Base-by-base conservation (phyloP, 2,888 invertebrate species). In the Chaitophorus viminalis region DNA sequence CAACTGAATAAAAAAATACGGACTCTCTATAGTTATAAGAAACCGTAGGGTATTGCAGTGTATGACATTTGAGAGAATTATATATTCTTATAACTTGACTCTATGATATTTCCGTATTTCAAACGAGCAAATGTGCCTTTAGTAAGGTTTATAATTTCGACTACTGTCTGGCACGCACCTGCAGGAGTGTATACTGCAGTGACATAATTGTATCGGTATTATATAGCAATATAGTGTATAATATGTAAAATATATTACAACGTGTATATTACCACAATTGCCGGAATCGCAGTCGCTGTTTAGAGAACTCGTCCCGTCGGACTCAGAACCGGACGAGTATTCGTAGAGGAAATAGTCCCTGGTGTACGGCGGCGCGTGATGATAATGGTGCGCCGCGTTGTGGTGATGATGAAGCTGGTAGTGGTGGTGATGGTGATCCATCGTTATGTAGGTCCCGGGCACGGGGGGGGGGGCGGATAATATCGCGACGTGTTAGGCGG, bases 271-370 rank as follows among this genome's bases (percentile, higher is more conserved):
- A 87, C 87, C 87, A 11, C 87, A 87, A 65, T 87, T 81, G 17
- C 87, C 36, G 60, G 87, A 87, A 60, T 87, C 87, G 33, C 79
- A 87, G 65, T 87, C 87, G n/a, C 87, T 87, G 36, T 87, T 87
- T 39, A 81, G 31, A 60, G 87, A 87, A 31, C 87, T 87, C 1
- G 78, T 86, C 0, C 81, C 87, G 31, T 87, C 87, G 9, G 87
- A 74, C 33, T 87, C 87, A n/a, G 87, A 87, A 74, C 87, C 87
- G 36, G 87, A 87, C 39, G 87, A 87, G 31, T 87, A 87, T 46
- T 87, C 87, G 31, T 87, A 87, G 31, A 87, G 74, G 18, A 87
- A 87, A 81, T 87, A 87, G 46, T 87, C 87, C 29, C 74, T 60
- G 18, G 87, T 39, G 39, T 87, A 87, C 39, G 87, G 87, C 1